These are phyloP conservation scores for Mercenaria mercenaria DNA, from an alignment of 1,140 invertebrate genomes.

Conservation along the genomic window DNA sequence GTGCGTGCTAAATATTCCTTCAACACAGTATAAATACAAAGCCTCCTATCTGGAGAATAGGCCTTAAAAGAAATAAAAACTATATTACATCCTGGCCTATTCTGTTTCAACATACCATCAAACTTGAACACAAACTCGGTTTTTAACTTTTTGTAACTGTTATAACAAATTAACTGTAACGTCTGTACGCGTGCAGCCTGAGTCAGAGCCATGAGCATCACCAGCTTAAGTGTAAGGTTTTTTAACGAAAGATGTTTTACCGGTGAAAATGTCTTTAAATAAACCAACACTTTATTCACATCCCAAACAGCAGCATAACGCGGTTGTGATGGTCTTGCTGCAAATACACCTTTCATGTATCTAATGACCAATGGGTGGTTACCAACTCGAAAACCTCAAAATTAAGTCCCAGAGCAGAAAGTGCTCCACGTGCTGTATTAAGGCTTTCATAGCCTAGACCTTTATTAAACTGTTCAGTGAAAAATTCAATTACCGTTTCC, in stretches of 20 bases:
- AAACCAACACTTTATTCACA: constrained; percentile 10
- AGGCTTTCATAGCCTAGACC: no score
- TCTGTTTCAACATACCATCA: background rate
- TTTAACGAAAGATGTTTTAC: background rate
- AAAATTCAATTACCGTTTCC: no score
- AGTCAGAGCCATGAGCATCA: constrained; percentile 25
- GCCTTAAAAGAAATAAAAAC: background rate
- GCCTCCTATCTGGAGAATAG: constrained; percentile 44
- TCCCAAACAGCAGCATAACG: background rate
- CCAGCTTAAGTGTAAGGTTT: constrained; percentile 24
- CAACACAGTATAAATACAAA: constrained; percentile 47
- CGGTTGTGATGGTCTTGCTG: background rate
- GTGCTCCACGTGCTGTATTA: no score
- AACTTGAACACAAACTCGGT: constrained; percentile 8
- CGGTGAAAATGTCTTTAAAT: constrained; percentile 33
- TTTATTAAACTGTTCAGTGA: no score
- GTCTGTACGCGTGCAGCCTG: constrained; percentile 13
- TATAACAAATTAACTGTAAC: background rate
- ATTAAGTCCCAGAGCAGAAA: no score
- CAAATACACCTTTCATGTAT: no score
- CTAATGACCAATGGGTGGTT: no score
- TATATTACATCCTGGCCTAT: background rate
- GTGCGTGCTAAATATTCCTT: constrained; percentile 55
- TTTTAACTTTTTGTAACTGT: background rate
- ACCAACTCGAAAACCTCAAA: no score